phyloP scores from a whole-genome alignment of 2,797 vertebrate species.

The Myoxocephalus aenaeus region DNA sequence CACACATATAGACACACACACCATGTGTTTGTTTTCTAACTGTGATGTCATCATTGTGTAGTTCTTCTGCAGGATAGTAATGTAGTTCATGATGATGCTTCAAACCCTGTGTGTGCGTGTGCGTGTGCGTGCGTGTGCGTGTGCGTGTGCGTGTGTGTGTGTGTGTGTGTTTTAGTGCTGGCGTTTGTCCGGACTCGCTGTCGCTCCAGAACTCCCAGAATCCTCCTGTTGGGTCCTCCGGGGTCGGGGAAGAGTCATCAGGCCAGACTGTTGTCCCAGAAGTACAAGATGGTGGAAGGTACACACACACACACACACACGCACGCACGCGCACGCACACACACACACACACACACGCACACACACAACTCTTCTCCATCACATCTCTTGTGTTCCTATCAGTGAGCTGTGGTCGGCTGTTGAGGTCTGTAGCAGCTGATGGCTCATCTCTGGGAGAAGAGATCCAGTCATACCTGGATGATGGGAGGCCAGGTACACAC shows the following conservation, averaged over 20 bases:
- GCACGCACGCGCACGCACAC: slow-evolving; percentile 12
- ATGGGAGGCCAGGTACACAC: slow-evolving; percentile 86
- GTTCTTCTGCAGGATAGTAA: too few relatives aligned
- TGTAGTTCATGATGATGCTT: too few relatives aligned
- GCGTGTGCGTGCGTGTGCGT: background rate
- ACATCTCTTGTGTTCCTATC: slow-evolving; percentile 1
- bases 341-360: background rate
- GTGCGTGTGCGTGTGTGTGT: slow-evolving; percentile 19
- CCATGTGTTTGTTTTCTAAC: background rate
- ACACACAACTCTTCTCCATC: background rate
- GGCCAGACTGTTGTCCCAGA: slow-evolving; percentile 88
- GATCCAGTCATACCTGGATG: slow-evolving; percentile 85
- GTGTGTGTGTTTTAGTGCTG: slow-evolving; percentile 77
- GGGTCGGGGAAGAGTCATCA: slow-evolving; percentile 92
- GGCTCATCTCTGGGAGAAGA: slow-evolving; percentile 81
- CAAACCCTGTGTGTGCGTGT: too few relatives aligned
- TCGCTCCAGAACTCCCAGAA: slow-evolving; percentile 84
- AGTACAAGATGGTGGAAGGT: slow-evolving; percentile 90
- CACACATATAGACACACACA: too few relatives aligned
- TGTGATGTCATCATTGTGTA: too few relatives aligned
- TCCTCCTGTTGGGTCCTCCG: slow-evolving; percentile 89
- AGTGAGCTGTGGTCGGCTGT: slow-evolving; percentile 90
- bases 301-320: slow-evolving; percentile 28
- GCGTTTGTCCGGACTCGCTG: slow-evolving; percentile 80
- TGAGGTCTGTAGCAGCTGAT: slow-evolving; percentile 87